Base-by-base conservation (phyloP, 2,113 vertebrate genomes). In the Ptilonorhynchus violaceus region DNA sequence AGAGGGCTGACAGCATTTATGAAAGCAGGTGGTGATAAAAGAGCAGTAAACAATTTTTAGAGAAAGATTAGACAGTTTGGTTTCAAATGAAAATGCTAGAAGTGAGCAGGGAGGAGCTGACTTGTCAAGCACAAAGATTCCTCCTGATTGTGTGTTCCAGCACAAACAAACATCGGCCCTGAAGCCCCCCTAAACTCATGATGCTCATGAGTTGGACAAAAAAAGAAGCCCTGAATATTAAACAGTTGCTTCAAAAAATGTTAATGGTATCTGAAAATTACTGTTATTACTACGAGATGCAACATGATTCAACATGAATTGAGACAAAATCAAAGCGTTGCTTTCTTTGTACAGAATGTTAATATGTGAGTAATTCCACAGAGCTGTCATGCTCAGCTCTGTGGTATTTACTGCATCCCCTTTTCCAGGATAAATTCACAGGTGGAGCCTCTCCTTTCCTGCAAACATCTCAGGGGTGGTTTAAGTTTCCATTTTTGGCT, bases 1-100 rank as follows among this genome's bases (percentile, higher is more conserved):
- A 74, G 82, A 83, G 49, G 41, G 68, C 44, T 95, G 95, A 84
- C 70, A 81, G 63, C 58, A 35, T 64, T 88, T 95, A 79, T 73
- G 85, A 89, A 89, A 94, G 41, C 68, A 89, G 94, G 60, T 20
- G 64, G 47, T 22, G 68, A 92, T 80, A 88, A 94, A 95, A 82
- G 42, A 93, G 39, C 63, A 39, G 46, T 75, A 87, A 92, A 95
- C 50, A 77, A 52, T 58, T 93, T 89, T 81, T 72, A 35, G 49
- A 44, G 42, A 56, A 84, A 89, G 74, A 94, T 72, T 55, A 84
- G 88, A 85, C 55, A 90, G 62, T 88, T 79, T 73, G 46, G 30
- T 94, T 95, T 95, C 85, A 82, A 79, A 78, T 56, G 39, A 63
- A 70, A 80, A 60, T 68, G 75, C 39, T 13, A 35, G 74, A 56